Conservation (phyloP, 2,113 vertebrate genomes). For the Chloropsis hardwickii region DNA sequence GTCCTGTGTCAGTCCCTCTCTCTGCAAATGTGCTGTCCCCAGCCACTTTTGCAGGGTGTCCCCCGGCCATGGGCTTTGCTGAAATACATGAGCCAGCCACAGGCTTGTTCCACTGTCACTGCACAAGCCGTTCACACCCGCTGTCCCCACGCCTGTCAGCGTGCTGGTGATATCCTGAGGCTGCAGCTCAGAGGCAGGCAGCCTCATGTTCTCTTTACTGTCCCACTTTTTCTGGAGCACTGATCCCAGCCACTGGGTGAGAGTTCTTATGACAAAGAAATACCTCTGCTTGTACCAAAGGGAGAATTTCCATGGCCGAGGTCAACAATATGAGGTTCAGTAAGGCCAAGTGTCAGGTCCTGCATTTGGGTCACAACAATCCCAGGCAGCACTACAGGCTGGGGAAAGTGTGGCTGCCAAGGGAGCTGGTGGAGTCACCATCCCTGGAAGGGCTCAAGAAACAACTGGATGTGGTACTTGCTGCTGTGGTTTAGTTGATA, state of each 20-base stretch:
- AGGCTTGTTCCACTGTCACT: neutral
- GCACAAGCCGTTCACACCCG: rapidly evolving
- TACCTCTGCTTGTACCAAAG: neutral
- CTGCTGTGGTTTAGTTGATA: neutral
- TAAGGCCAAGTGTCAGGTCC: neutral
- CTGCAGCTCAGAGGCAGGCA: neutral
- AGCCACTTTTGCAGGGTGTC: neutral
- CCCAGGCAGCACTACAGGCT: neutral
- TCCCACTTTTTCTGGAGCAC: neutral
- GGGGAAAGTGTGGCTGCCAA: neutral
- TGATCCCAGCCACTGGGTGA: neutral
- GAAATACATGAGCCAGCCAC: neutral
- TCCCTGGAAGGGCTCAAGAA: neutral
- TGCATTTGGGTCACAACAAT: neutral
- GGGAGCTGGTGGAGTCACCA: neutral
- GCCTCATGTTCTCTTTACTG: neutral
- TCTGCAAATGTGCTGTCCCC: neutral
- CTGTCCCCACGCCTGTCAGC: rapidly evolving
- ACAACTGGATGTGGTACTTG: neutral
- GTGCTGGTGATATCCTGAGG: rapidly evolving
- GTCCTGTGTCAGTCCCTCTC: neutral
- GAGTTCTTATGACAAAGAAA: neutral
- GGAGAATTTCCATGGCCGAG: neutral
- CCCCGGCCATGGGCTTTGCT: neutral
- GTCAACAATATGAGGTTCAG: neutral